Percentiles rank a stretch among this genome's conserved stretches.
Evolutionary conservation across 2,888 invertebrate genomes (phyloP).

Genomic region (Eledone cirrhosa): DNA sequence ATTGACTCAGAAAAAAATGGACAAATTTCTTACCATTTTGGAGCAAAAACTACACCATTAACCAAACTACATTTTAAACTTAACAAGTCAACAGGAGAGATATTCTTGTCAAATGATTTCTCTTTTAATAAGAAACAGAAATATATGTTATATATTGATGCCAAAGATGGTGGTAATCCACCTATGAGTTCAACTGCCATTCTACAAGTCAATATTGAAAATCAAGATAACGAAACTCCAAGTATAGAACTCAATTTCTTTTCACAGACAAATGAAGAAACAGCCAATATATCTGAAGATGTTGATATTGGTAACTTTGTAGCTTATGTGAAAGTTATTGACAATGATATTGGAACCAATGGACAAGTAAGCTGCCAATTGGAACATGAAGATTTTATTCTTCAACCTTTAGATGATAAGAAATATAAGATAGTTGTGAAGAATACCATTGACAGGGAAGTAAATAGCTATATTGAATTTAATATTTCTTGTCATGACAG

Average conservation of each 20-base stretch:
- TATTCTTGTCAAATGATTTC: conserved; percentile 14
- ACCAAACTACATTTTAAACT: background rate
- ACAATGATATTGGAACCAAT: conserved; percentile 11
- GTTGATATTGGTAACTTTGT: conserved; percentile 15
- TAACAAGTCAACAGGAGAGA: background rate
- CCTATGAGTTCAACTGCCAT: background rate
- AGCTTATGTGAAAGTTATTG: conserved; percentile 17
- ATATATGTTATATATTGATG: conserved; percentile 11
- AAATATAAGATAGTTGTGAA: conserved; percentile 18
- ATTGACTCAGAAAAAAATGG: background rate
- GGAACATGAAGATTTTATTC: conserved; percentile 19
- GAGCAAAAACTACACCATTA: conserved; percentile 12
- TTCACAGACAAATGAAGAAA: background rate
- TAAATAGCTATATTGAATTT: background rate
- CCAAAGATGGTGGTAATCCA: background rate
- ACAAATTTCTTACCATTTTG: conserved; percentile 12
- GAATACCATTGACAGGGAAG: conserved; percentile 10
- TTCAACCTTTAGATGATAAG: background rate
- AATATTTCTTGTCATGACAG: too few relatives aligned
- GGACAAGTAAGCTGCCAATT: conserved; percentile 10
- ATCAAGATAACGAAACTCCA: background rate
- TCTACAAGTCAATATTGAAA: background rate
- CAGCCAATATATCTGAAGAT: background rate
- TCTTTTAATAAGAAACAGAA: background rate
- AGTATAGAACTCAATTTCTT: conserved; percentile 19